phyloP scores from a whole-genome alignment of 2,888 invertebrate species.

The Zhuqinia jingwanae region DNA sequence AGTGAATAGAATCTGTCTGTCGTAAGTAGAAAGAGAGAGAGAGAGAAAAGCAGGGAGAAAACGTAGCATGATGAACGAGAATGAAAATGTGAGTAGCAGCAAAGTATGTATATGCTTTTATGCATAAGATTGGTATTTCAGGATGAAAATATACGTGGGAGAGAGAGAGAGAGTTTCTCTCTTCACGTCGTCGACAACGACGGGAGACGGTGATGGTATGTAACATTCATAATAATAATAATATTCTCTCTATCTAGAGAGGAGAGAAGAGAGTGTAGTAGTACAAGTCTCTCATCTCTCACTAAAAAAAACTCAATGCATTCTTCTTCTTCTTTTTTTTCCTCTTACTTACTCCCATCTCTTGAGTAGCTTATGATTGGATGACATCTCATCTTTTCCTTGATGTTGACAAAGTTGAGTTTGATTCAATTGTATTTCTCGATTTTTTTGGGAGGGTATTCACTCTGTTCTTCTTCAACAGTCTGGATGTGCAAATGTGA shows the following conservation, averaged over 20 bases:
- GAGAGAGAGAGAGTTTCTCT: conserved; percentile 1
- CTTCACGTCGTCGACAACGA: neutral
- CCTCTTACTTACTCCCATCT: conserved; percentile 40
- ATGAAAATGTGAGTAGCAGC: neutral
- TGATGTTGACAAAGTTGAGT: conserved; percentile 68
- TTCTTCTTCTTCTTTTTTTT: too few species aligned
- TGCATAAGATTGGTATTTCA: neutral
- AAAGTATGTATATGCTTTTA: neutral
- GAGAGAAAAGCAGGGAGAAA: neutral
- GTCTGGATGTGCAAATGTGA: neutral
- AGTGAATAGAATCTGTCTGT: neutral
- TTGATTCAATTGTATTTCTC: conserved; percentile 68
- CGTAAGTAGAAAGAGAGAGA: neutral
- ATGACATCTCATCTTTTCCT: conserved; percentile 70
- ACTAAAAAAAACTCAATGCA: conserved; percentile 26
- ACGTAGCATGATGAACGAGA: neutral
- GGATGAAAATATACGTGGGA: neutral
- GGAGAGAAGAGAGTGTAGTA: too few species aligned
- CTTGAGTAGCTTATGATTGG: conserved; percentile 72
- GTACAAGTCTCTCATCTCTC: neutral
- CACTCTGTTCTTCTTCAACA: conserved; percentile 21
- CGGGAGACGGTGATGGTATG: neutral
- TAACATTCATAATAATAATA: conserved; percentile 47
- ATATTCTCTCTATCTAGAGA: conserved; percentile 15
- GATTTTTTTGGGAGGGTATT: conserved; percentile 40